Conservation (phyloP, 2,888 invertebrate species). For the Tachina lurida region DNA sequence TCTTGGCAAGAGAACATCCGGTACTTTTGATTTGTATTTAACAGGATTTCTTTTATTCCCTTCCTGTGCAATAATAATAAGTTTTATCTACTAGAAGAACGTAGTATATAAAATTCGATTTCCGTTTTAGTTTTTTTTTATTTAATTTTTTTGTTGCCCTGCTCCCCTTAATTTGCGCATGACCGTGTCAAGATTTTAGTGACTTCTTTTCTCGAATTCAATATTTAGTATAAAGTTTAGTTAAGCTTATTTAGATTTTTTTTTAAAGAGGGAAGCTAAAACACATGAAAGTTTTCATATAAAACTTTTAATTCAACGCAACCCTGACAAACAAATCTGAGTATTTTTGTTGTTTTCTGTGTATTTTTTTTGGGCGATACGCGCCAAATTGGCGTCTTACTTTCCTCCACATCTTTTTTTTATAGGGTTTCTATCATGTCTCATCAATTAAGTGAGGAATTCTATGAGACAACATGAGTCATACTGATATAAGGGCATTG, state of each 20-base stretch:
- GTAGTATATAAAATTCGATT: background rate
- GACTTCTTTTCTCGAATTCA: background rate
- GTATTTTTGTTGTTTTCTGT: no score
- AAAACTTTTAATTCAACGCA: constrained; percentile 41
- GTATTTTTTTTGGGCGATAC: constrained; percentile 9
- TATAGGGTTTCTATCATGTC: constrained; percentile 63
- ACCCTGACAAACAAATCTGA: constrained; percentile 51
- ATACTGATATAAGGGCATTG: constrained; percentile 16
- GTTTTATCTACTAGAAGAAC: background rate
- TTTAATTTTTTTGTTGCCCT: background rate
- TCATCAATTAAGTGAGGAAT: constrained; percentile 38
- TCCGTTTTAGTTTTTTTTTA: background rate
- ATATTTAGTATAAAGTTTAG: constrained; percentile 27
- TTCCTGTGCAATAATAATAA: background rate
- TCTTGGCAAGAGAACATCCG: no score
- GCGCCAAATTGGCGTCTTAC: constrained; percentile 65
- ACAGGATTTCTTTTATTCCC: background rate
- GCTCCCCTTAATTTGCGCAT: constrained; percentile 15
- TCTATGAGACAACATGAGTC: constrained; percentile 31
- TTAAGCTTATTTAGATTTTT: background rate
- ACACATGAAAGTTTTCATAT: constrained; percentile 14
- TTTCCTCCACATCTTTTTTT: constrained; percentile 38
- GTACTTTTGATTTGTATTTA: background rate
- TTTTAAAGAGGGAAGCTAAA: background rate
- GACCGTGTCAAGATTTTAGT: background rate